Evolutionary conservation across 2,888 invertebrate genomes (phyloP), one percentile per base, ranked within the genome.

Genomic region (Eudasyphora cyanicolor): DNA sequence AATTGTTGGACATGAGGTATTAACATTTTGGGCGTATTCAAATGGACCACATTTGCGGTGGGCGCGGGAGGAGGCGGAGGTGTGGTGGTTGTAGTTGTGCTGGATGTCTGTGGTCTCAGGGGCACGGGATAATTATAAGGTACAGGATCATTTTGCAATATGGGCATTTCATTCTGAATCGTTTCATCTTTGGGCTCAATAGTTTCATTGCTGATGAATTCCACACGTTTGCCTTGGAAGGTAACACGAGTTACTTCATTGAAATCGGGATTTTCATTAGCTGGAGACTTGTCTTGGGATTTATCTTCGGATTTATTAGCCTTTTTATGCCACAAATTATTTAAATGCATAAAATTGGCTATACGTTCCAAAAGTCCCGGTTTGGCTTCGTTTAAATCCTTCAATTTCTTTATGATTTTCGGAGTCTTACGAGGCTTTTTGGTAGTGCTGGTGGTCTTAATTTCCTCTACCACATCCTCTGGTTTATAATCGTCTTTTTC

Each of bases 81-180:
- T 27, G 60, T 35, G 2, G 80, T 74, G 35, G 0, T n/a, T 5
- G 49, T 64, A 7, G 70, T 75, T 19, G 80, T 32, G 35, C 42
- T 73, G 2, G 78, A 14, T 2, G 79, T 19, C 76, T 54, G 49
- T 0, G 88, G 86, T 2, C 89, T 85, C 35, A 90, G 32, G 1
- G 90, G 90, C 62, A 90, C 86, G 3, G 90, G 89, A 82, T 88
- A 89, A 60, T 90, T 89, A 85, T 87, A 89, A 0, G 90, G 90
- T 49, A 89, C 70, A 0, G 88, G 87, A 14, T 86, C 86, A 6
- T 86, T 87, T 3, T 87, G 70, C 2, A 88, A 76, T 7, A 87
- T 7, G 0, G 89, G 87, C 19, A 27, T 42, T 3, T 19, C 21
- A n/a, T n/a, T n/a, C n/a, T n/a, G n/a, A n/a, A 0, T 70, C n/a